phyloP scores from a whole-genome alignment of 2,113 vertebrate genomes.

The Perca schrenkii region DNA sequence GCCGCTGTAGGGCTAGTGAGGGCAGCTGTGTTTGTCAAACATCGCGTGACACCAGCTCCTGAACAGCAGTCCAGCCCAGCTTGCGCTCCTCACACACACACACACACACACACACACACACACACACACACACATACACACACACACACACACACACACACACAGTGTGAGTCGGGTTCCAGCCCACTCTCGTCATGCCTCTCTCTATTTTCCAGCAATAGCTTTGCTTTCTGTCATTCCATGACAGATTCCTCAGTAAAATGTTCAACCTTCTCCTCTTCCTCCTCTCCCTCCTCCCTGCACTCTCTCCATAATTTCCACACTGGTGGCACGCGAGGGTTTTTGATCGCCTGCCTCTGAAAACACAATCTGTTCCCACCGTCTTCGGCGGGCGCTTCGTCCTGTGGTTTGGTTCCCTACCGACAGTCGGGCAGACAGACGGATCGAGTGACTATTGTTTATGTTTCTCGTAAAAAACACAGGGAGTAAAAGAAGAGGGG shows the following conservation, averaged over 20 bases:
- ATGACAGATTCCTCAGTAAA: slow-evolving; percentile 85
- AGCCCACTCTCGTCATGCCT: slow-evolving; percentile 75
- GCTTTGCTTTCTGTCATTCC: slow-evolving; percentile 84
- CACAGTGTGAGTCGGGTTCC: slow-evolving; percentile 56
- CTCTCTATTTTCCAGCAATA: slow-evolving; percentile 79
- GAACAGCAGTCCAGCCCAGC: slow-evolving; percentile 76
- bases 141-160: slow-evolving; percentile 40
- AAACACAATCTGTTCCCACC: slow-evolving; percentile 81
- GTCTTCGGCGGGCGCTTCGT: slow-evolving; percentile 55
- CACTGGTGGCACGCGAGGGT: slow-evolving; percentile 82
- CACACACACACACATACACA: slow-evolving; percentile 49
- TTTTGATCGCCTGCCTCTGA: slow-evolving; percentile 84
- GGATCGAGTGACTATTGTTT: slow-evolving; percentile 81
- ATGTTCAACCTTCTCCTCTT: slow-evolving; percentile 81
- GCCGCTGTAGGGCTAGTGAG: slow-evolving; percentile 73
- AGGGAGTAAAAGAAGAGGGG: slow-evolving; percentile 47
- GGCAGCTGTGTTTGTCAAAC: slow-evolving; percentile 85
- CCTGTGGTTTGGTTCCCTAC: slow-evolving; percentile 73
- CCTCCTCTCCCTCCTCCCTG: slow-evolving; percentile 64
- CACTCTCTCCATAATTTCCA: slow-evolving; percentile 83
- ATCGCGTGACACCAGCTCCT: slow-evolving; percentile 84
- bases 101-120: slow-evolving; percentile 42
- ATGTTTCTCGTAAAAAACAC: slow-evolving; percentile 76
- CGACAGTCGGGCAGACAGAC: slow-evolving; percentile 68
- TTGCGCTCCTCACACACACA: slow-evolving; percentile 56